Percentiles rank a stretch among this genome's conserved stretches.
Evolutionary conservation across 2,797 vertebrate species (phyloP).

Genomic region (Neopelma chrysocephalum): DNA sequence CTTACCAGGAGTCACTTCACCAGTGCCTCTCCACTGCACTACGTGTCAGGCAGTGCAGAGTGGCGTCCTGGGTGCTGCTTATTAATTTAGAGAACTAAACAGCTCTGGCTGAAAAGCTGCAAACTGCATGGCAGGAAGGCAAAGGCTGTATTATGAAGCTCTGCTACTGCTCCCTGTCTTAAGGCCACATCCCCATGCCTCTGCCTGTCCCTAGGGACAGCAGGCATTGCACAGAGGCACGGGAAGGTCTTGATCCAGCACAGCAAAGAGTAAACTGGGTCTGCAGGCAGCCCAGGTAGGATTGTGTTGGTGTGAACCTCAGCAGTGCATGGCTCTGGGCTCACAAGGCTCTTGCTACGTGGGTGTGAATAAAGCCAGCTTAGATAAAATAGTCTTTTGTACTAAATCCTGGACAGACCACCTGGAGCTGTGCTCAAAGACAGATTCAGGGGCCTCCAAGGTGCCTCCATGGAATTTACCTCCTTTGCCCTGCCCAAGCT

Average conservation of each 20-base stretch:
- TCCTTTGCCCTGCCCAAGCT: background rate
- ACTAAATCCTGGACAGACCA: background rate
- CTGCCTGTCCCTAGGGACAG: background rate
- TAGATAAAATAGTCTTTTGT: background rate
- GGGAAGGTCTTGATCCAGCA: background rate
- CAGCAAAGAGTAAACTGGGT: background rate
- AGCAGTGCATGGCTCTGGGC: background rate
- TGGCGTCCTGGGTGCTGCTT: conserved; percentile 50
- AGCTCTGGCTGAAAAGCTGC: background rate
- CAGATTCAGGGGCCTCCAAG: background rate
- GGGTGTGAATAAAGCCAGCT: conserved; percentile 36
- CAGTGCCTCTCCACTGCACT: background rate
- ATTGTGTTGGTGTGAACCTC: background rate
- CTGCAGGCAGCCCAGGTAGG: background rate
- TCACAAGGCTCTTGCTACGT: background rate
- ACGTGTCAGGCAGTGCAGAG: background rate
- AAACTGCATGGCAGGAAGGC: background rate
- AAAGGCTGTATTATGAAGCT: background rate
- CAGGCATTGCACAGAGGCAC: rapidly evolving
- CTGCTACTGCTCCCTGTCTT: background rate
- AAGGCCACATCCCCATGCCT: rapidly evolving
- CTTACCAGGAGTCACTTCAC: background rate
- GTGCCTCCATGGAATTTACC: background rate
- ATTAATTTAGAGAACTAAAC: conserved; percentile 52
- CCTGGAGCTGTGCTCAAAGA: background rate